Percentiles rank a stretch among this genome's conserved stretches.
Conservation (phyloP, 1,140 invertebrate species). For the Episyrphus balteatus region DNA sequence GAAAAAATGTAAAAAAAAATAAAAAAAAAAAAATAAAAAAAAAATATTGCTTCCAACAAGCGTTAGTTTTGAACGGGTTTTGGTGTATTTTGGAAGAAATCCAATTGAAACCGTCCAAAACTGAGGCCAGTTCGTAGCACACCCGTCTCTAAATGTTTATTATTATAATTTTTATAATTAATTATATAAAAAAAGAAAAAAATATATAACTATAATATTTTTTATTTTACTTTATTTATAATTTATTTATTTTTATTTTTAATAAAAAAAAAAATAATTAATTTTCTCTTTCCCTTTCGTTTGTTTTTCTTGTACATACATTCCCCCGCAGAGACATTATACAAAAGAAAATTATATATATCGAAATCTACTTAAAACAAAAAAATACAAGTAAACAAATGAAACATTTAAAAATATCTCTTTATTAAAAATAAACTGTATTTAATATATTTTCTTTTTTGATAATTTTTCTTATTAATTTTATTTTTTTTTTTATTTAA, state of each 20-base stretch:
- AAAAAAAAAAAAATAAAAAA: neutral
- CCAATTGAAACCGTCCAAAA: constrained; percentile 10
- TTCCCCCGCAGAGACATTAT: neutral
- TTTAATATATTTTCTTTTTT: neutral
- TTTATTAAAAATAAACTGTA: no score
- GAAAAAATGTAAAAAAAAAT: neutral
- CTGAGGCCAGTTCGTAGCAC: constrained; percentile 5
- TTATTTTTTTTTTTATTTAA: no score
- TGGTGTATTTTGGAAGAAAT: constrained; percentile 4
- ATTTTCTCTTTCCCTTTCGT: neutral
- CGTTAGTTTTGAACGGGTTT: constrained; percentile 10
- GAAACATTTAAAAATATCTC: neutral
- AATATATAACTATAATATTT: no score
- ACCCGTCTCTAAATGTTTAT: neutral
- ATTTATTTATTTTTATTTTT: no score
- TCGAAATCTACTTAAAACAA: neutral
- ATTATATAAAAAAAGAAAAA: neutral
- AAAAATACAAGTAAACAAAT: neutral
- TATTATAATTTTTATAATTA: neutral
- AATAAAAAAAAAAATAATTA: neutral
- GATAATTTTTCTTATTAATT: neutral
- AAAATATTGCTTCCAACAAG: neutral
- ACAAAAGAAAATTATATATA: neutral
- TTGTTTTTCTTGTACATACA: neutral
- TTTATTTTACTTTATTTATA: no score